phyloP scores from a whole-genome alignment of 2,113 vertebrate species.

The Pithys albifrons region DNA sequence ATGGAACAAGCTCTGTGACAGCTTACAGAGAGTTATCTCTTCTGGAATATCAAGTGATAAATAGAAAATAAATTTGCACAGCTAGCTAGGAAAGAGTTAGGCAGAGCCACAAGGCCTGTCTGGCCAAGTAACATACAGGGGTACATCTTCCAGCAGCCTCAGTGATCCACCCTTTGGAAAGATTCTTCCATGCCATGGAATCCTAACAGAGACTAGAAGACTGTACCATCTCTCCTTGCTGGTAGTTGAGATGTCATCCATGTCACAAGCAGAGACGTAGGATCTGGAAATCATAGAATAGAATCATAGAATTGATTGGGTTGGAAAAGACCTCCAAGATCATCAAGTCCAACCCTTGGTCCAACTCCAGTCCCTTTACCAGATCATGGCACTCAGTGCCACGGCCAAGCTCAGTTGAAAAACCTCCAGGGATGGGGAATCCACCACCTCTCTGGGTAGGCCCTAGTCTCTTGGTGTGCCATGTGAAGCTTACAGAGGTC shows the following conservation, averaged over 20 bases:
- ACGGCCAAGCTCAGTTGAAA: too few relatives aligned
- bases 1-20: background rate
- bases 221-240: background rate
- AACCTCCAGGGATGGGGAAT: too few relatives aligned
- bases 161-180: background rate
- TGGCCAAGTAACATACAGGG: too few relatives aligned
- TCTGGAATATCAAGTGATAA: background rate
- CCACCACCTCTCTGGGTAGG: too few relatives aligned
- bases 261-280: background rate
- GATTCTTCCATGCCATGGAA: background rate
- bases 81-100: background rate
- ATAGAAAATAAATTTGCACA: background rate
- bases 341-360: too few relatives aligned
- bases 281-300: background rate
- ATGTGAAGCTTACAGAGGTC: background rate
- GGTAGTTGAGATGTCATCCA: fast-evolving
- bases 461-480: background rate
- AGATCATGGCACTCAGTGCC: too few relatives aligned
- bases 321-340: too few relatives aligned
- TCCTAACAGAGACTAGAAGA: background rate
- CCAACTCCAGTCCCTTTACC: too few relatives aligned
- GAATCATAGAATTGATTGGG: too few relatives aligned
- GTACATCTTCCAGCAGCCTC: background rate
- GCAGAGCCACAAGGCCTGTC: background rate
- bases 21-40: background rate